Conservation (phyloP, 2,797 vertebrate genomes). For the Sus cebifrons region DNA sequence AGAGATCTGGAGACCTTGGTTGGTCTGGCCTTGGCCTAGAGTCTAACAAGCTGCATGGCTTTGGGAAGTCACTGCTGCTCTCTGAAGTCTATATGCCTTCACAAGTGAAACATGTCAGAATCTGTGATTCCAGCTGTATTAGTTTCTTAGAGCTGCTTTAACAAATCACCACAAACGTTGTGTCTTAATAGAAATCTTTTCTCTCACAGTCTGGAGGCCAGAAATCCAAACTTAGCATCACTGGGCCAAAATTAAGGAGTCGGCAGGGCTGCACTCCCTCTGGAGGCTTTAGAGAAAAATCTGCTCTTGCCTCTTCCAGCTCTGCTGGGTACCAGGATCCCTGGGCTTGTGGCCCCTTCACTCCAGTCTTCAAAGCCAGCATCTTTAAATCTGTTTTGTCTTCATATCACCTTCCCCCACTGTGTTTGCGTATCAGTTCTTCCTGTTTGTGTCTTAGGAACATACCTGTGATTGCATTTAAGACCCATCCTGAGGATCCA, state of each 20-base stretch:
- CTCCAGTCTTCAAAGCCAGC: neutral
- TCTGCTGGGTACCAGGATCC: neutral
- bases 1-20: neutral
- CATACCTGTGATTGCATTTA: neutral
- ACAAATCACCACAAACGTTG: neutral
- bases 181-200: neutral
- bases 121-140: neutral
- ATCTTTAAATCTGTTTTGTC: neutral
- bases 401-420: neutral
- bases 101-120: neutral
- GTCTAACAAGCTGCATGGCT: neutral
- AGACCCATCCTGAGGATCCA: neutral
- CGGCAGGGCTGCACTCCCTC: neutral
- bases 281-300: rapidly evolving
- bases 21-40: neutral
- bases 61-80: neutral
- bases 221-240: neutral
- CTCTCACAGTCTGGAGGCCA: neutral
- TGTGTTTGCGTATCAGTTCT: neutral
- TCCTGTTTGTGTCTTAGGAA: neutral
- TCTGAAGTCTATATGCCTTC: neutral
- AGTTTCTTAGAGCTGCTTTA: neutral
- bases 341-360: neutral
- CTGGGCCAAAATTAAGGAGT: neutral
- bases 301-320: neutral